Evolutionary conservation across 2,113 vertebrate species (phyloP).

Genomic region (Callocephalon fimbriatum): DNA sequence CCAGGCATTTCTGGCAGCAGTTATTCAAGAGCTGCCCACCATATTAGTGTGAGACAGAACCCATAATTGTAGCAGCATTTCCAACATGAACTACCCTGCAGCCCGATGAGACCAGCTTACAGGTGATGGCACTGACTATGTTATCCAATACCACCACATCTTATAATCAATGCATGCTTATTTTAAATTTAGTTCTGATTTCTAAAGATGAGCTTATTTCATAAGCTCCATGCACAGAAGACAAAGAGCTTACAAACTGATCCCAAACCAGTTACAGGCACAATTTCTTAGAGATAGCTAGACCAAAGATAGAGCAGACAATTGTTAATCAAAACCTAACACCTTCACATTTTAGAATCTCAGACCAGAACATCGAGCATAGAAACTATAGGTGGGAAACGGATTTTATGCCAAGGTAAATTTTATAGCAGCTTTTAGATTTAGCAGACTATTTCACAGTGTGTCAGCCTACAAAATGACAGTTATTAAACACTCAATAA

Average conservation of each 20-base stretch:
- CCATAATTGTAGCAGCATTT: not conserved
- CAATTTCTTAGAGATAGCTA: not conserved
- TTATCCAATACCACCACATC: not conserved
- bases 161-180: not conserved
- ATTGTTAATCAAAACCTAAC: not conserved
- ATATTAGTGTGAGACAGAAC: not conserved
- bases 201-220: not conserved
- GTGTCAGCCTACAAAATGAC: not conserved
- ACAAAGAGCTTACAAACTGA: not conserved
- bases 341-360: not conserved
- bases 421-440: not conserved
- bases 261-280: not conserved
- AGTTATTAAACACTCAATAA: conserved; percentile 10
- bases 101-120: not conserved
- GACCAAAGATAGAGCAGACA: not conserved
- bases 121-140: not conserved
- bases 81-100: not conserved
- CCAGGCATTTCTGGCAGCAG: not conserved
- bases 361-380: not conserved
- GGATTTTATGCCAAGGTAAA: not conserved
- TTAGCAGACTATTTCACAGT: not conserved
- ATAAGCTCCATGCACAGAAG: not conserved
- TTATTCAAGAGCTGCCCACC: not conserved
- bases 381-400: not conserved
- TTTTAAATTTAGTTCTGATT: not conserved